Evolutionary conservation across 2,797 vertebrate genomes (phyloP), one percentile per base, ranked within the genome.

Genomic region (Hapalemur alaotrensis): DNA sequence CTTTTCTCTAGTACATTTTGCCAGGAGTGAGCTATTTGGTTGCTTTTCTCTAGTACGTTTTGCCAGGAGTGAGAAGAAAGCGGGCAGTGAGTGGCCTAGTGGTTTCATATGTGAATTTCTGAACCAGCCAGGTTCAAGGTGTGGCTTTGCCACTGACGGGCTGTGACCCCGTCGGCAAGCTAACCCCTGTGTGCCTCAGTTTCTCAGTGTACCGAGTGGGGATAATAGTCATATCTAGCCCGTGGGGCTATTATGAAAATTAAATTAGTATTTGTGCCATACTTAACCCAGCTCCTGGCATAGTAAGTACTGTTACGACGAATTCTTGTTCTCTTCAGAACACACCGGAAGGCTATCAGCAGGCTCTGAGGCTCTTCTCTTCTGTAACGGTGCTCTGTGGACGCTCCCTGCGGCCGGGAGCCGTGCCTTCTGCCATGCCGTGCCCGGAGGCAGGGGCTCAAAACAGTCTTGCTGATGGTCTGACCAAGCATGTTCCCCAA

Each of bases 401-500:
- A 18, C 17, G 15, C 54, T 18, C 48, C n/a, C n/a, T 5, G 13
- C 14, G 25, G 50, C 38, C 46, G 25, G 52, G 30, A 28, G 13
- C 67, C 11, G 2, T 0, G 1, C 48, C 46, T 65, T 25, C 25
- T 46, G 3, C 10, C 1, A 12, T 15, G 28, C 59, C 0, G 25
- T 0, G 12, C 50, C 14, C 67, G 5, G n/a, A 7, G 23, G 13
- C 13, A 1, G 8, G 46, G 54, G 13, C n/a, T 30, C 41, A 22
- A n/a, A 32, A 12, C 3, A n/a, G 7, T 38, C 2, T 7, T 0
- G 3, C 6, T n/a, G 52, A 61, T 3, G 0, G 32, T 63, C 22
- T 35, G 79, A 57, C n/a, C 8, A 12, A 3, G 2, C 22, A 2
- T 25, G 20, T 2, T 41, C 92, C 78, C 80, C 75, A 4, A n/a